phyloP scores from a whole-genome alignment of 2,113 vertebrate species.

The Marmota flaviventris region DNA sequence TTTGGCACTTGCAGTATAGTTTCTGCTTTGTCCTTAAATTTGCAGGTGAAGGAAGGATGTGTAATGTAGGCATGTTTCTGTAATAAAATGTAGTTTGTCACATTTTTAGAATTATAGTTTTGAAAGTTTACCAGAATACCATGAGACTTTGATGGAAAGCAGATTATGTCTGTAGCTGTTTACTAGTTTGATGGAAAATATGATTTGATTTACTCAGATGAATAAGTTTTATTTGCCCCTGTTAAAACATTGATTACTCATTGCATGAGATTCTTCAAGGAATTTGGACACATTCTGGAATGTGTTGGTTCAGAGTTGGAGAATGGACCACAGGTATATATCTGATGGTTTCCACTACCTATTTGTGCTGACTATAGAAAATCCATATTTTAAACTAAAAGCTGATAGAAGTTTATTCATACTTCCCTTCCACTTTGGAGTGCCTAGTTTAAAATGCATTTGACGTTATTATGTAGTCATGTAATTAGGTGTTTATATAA shows the following conservation, averaged over 20 bases:
- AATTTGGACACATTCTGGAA: slow-evolving; percentile 17
- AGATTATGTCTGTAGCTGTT: slow-evolving; percentile 86
- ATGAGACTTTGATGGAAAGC: slow-evolving; percentile 86
- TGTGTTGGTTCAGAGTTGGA: neutral
- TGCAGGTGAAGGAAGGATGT: slow-evolving; percentile 59
- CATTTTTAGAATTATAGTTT: slow-evolving; percentile 82
- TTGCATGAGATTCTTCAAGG: slow-evolving; percentile 57
- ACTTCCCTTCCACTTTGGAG: slow-evolving; percentile 23
- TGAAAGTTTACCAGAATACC: slow-evolving; percentile 85
- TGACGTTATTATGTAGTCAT: slow-evolving; percentile 76
- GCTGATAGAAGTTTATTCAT: slow-evolving; percentile 36
- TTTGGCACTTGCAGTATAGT: slow-evolving; percentile 74
- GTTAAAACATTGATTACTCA: slow-evolving; percentile 76
- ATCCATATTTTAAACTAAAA: slow-evolving; percentile 45
- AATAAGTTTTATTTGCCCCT: slow-evolving; percentile 83
- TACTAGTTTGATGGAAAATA: slow-evolving; percentile 85
- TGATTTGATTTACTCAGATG: slow-evolving; percentile 71
- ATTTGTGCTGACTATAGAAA: neutral
- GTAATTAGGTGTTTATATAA: slow-evolving; percentile 67
- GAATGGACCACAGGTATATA: neutral
- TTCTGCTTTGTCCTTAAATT: slow-evolving; percentile 79
- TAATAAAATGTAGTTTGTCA: slow-evolving; percentile 83
- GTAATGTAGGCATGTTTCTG: slow-evolving; percentile 76
- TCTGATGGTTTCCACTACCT: neutral
- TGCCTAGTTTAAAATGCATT: slow-evolving; percentile 72